Evolutionary conservation across 2,888 invertebrate genomes (phyloP).

Genomic region (Cryptus armator): DNA sequence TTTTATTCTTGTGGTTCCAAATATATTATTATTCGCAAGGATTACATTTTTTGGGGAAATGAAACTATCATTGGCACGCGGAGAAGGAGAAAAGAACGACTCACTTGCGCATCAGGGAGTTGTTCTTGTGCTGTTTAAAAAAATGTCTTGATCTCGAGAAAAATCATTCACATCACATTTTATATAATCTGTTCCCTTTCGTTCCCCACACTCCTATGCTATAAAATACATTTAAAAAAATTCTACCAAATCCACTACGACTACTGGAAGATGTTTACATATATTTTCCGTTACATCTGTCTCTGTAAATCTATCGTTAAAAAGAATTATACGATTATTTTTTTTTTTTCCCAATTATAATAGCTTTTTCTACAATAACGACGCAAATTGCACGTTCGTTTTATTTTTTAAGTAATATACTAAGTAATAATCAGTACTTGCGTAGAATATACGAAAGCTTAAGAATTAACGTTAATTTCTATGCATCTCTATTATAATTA

Average conservation of each 20-base stretch:
- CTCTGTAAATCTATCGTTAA: slow-evolving; percentile 81
- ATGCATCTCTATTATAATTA: slow-evolving; percentile 13
- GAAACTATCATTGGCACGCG: not conserved
- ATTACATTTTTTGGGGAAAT: too few relatives aligned
- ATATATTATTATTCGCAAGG: too few relatives aligned
- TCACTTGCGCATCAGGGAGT: not conserved
- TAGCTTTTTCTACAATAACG: slow-evolving; percentile 64
- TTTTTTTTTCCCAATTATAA: slow-evolving; percentile 63
- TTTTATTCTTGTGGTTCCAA: too few relatives aligned
- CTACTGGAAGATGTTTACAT: slow-evolving; percentile 75
- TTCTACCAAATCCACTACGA: slow-evolving; percentile 74
- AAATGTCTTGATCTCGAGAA: slow-evolving; percentile 26
- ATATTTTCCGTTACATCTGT: slow-evolving; percentile 84
- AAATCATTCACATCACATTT: slow-evolving; percentile 1
- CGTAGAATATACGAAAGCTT: slow-evolving; percentile 20
- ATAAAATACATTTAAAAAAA: slow-evolving; percentile 71
- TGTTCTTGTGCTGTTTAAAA: not conserved
- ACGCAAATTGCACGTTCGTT: slow-evolving; percentile 62
- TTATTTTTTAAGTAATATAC: slow-evolving; percentile 11
- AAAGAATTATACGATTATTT: not conserved
- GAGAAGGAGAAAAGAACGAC: not conserved
- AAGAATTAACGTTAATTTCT: slow-evolving; percentile 2
- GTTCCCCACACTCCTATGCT: slow-evolving; percentile 43
- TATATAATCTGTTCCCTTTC: slow-evolving; percentile 37
- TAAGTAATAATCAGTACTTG: slow-evolving; percentile 1